Evolutionary conservation across 2,888 invertebrate species (phyloP), one percentile per base, ranked within the genome.

Genomic region (Pediacus dermestoides): DNA sequence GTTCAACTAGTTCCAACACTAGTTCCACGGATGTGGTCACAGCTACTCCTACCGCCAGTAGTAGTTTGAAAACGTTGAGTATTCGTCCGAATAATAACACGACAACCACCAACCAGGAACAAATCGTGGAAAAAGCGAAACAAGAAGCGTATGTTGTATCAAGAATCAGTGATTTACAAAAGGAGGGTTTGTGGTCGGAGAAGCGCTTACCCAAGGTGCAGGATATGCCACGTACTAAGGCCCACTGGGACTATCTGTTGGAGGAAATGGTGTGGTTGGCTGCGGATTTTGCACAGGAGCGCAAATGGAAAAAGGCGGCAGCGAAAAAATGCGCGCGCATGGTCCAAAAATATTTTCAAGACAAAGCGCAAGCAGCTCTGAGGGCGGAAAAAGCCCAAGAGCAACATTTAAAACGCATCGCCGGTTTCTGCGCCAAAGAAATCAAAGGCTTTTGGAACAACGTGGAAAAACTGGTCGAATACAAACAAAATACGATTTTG

Each of bases 231-330:
- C 77, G 96, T 47, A 76, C 82, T 34, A 97, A 96, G 73, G 86
- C 91, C 15, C 97, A 99, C 70, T 97, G 97, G 96, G 99, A 99
- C 71, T 97, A 94, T 70, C 74, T 99, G 48, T 74, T 99, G 25
- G 97, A 99, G 70, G 99, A 99, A 73, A 95, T 96, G 93, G 87
- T 88, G 22, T 99, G 99, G 99, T 75, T 99, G 52, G 91, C 95
- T 21, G 88, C 92, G 22, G 97, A 99, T 72, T 99, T 99, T 72
- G 89, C 89, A 15, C 91, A 94, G 68, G 99, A 99, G 70, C 79
- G 96, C 46, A 95, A 94, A 68, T 95, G 94, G 93, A 99, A 99
- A 65, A 92, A 92, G 68, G 87, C 89, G 42, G 90, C 92, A 3
- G 93, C 95, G 1, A 89, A 89, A 65, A 94, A 90, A 74, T 91